Evolutionary conservation across 2,888 invertebrate species (phyloP).

Genomic region (Campoletis raptor): DNA sequence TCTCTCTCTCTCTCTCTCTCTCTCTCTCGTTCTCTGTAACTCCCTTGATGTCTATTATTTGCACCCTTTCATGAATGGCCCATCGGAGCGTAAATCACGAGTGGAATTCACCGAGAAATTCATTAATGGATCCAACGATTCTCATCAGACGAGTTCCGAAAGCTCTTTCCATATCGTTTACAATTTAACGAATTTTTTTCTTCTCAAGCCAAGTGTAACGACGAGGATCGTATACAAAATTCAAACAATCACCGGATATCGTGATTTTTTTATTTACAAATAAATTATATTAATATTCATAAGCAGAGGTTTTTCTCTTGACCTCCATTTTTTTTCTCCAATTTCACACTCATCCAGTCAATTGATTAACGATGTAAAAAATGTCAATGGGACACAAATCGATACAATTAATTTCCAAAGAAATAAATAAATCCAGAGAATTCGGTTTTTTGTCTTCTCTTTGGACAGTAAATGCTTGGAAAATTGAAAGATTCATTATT

Average conservation of each 20-base stretch:
- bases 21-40: slow-evolving; percentile 7
- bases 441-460: not conserved
- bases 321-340: not conserved
- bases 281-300: not conserved
- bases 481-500: slow-evolving; percentile 74
- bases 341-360: not conserved
- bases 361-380: too few relatives aligned
- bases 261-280: not conserved
- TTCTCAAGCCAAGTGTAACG: not conserved
- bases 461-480: slow-evolving; percentile 27
- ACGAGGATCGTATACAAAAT: not conserved
- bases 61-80: slow-evolving; percentile 47
- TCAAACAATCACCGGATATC: not conserved
- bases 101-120: slow-evolving; percentile 49
- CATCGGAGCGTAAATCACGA: slow-evolving; percentile 51
- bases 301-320: not conserved
- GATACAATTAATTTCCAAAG: slow-evolving; percentile 17
- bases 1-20: slow-evolving; percentile 11
- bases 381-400: not conserved
- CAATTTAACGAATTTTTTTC: not conserved
- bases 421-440: not conserved
- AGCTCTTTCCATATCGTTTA: not conserved
- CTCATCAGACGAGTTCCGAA: not conserved
- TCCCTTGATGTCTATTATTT: slow-evolving; percentile 35
- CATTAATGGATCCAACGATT: slow-evolving; percentile 18